Evolutionary conservation across 2,797 vertebrate species (phyloP).

Genomic region (Epinephelus malabaricus): DNA sequence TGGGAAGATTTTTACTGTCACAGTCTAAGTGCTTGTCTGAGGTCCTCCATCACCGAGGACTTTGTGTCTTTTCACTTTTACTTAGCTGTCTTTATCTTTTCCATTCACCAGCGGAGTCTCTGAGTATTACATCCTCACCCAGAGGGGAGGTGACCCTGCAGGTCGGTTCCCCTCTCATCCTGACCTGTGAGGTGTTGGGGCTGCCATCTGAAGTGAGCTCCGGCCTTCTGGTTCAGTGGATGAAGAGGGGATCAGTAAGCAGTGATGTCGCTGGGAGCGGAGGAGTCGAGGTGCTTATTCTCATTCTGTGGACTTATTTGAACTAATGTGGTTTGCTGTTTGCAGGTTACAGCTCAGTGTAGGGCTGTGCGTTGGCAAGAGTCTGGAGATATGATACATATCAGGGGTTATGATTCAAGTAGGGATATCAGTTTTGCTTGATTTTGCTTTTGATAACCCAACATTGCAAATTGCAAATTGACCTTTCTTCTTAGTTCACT

Average conservation of each 20-base stretch:
- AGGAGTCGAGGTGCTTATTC: conserved; percentile 76
- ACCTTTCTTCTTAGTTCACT: too few relatives aligned
- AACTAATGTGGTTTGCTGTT: too few relatives aligned
- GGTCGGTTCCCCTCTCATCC: conserved; percentile 80
- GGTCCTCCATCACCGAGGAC: neutral
- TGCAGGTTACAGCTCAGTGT: too few relatives aligned
- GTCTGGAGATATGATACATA: too few relatives aligned
- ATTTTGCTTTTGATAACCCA: too few relatives aligned
- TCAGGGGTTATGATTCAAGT: too few relatives aligned
- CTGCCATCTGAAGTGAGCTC: conserved; percentile 77
- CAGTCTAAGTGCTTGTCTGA: conserved; percentile 24
- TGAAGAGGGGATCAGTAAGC: conserved; percentile 76
- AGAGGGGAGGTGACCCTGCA: conserved; percentile 80
- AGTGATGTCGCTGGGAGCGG: conserved; percentile 59
- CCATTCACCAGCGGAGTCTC: conserved; percentile 74
- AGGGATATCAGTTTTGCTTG: too few relatives aligned
- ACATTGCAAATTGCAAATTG: too few relatives aligned
- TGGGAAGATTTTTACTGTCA: conserved; percentile 12
- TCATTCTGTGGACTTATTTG: neutral
- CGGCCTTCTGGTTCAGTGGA: conserved; percentile 86
- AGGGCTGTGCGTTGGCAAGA: too few relatives aligned
- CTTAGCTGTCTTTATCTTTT: neutral
- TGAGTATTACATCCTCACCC: conserved; percentile 77
- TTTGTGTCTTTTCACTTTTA: conserved; percentile 6
- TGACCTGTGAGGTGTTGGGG: conserved; percentile 84